Conservation (phyloP, 2,113 vertebrate genomes). For the Chloroceryle aenea region DNA sequence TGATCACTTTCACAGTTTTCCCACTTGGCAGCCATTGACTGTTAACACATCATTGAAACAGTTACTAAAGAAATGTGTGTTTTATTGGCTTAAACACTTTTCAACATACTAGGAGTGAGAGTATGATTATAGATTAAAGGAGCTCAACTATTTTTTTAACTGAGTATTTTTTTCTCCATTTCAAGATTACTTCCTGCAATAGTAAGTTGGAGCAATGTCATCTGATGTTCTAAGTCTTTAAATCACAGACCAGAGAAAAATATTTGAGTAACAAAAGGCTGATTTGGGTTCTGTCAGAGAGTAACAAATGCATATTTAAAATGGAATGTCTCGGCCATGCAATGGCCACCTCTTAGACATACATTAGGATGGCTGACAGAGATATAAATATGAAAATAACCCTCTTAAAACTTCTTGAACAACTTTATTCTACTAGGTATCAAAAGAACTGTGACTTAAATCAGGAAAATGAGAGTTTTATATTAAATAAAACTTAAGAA, state of each 20-base stretch:
- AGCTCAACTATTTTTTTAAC: neutral
- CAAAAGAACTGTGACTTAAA: neutral
- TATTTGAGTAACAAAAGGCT: neutral
- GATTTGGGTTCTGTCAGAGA: neutral
- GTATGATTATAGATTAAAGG: neutral
- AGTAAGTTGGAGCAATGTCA: neutral
- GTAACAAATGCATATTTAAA: neutral
- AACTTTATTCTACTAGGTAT: neutral
- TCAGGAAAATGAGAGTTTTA: neutral
- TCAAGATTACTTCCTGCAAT: neutral
- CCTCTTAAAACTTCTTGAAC: neutral
- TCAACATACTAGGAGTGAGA: neutral
- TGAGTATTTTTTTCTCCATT: neutral
- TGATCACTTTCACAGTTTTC: constrained; percentile 32
- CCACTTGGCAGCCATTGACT: neutral
- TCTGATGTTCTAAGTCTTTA: neutral
- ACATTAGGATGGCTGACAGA: neutral
- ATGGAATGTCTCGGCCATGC: neutral
- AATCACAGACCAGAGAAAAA: neutral
- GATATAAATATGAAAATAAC: neutral
- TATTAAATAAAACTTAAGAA: neutral
- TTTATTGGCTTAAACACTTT: neutral
- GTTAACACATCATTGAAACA: constrained; percentile 39
- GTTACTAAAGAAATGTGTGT: neutral
- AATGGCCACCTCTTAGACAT: neutral